Evolutionary conservation across 1,140 invertebrate species (phyloP).

Genomic region (Bombus superbus): DNA sequence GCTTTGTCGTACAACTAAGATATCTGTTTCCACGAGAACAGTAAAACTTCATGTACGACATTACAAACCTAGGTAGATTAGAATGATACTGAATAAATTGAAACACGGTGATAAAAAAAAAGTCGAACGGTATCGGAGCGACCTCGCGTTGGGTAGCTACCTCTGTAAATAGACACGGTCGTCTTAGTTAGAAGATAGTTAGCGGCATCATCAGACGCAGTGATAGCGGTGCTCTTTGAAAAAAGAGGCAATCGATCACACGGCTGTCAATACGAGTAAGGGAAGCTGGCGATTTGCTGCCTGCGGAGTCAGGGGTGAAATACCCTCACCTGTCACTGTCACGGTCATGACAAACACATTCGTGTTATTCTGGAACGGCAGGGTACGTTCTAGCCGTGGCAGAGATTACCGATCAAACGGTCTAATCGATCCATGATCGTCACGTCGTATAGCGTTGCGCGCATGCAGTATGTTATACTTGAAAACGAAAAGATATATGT

Average conservation of each 20-base stretch:
- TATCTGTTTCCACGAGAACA: background rate
- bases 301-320: slow-evolving; percentile 13
- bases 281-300: slow-evolving; percentile 32
- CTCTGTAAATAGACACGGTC: slow-evolving; percentile 36
- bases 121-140: slow-evolving; percentile 20
- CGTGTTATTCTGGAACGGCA: slow-evolving; percentile 11
- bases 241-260: slow-evolving; percentile 65
- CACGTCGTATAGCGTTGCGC: background rate
- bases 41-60: background rate
- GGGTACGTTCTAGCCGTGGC: background rate
- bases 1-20: background rate
- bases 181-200: slow-evolving; percentile 38
- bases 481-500: background rate
- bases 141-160: background rate
- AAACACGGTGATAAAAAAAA: slow-evolving; percentile 22
- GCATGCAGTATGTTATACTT: too few species aligned
- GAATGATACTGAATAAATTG: slow-evolving; percentile 24
- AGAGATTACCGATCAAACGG: slow-evolving; percentile 30
- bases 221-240: slow-evolving; percentile 70
- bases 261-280: slow-evolving; percentile 59
- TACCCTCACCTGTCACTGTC: slow-evolving; percentile 64
- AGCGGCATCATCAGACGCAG: slow-evolving; percentile 50
- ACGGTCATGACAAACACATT: slow-evolving; percentile 43
- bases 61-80: background rate
- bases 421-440: slow-evolving; percentile 27